Evolutionary conservation across 2,797 vertebrate genomes (phyloP).

Genomic region (Cetoscarus ocellatus): DNA sequence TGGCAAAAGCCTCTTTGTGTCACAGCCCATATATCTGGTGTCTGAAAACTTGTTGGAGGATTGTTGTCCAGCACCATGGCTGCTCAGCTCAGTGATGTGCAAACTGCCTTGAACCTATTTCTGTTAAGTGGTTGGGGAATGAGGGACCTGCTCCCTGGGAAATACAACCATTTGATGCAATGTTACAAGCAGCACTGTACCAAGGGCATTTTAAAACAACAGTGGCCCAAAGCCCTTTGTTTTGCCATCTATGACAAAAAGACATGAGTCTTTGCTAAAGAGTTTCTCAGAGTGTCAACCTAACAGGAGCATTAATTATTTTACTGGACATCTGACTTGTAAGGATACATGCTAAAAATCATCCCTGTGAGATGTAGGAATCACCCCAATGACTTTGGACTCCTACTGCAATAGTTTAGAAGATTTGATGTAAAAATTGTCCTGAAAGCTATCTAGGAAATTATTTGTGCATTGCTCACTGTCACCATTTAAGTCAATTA

Average conservation of each 20-base stretch:
- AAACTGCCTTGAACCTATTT: constrained; percentile 17
- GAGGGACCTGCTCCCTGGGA: constrained; percentile 4
- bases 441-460: too few relatives aligned
- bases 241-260: neutral
- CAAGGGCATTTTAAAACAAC: neutral
- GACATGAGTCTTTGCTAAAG: neutral
- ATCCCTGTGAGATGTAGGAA: too few relatives aligned
- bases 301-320: too few relatives aligned
- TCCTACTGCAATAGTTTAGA: too few relatives aligned
- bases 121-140: constrained; percentile 32
- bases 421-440: too few relatives aligned
- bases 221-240: neutral
- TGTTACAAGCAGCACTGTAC: neutral
- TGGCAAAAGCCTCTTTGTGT: constrained; percentile 22
- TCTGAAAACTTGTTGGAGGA: constrained; percentile 33
- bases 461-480: too few relatives aligned
- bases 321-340: too few relatives aligned
- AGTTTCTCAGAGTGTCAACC: too few relatives aligned
- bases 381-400: too few relatives aligned
- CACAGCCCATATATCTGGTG: constrained; percentile 24
- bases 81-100: constrained; percentile 1
- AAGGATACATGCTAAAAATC: too few relatives aligned
- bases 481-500: too few relatives aligned
- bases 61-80: constrained; percentile 12
- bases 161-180: constrained; percentile 15